Evolutionary conservation across 2,888 invertebrate genomes (phyloP).

Genomic region (Stictocephala bisonia): DNA sequence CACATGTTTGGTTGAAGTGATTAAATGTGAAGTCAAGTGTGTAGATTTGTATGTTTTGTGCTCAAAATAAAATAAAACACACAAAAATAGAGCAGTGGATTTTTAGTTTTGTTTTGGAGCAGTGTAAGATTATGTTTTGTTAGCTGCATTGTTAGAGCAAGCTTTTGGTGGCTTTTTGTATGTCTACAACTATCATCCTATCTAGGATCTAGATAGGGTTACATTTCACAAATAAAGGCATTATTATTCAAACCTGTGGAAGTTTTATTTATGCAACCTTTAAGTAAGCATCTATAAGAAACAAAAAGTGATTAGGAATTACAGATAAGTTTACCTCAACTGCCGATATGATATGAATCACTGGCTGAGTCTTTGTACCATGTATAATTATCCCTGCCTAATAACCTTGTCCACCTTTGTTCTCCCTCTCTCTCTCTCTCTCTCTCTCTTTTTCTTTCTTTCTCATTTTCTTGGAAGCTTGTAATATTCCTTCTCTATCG

Average conservation of each 20-base stretch:
- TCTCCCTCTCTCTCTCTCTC: no score
- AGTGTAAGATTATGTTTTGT: constrained; percentile 21
- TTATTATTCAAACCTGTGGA: constrained; percentile 44
- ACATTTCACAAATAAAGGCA: constrained; percentile 46
- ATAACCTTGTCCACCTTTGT: no score
- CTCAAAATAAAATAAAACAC: constrained; percentile 25
- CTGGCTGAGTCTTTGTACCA: no score
- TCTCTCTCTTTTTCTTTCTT: no score
- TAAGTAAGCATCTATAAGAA: no score
- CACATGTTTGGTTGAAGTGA: constrained; percentile 15
- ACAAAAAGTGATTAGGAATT: no score
- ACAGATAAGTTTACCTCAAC: no score
- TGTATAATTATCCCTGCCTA: no score
- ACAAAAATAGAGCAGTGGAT: not conserved
- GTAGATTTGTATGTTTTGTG: constrained; percentile 7
- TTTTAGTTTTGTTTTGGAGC: constrained; percentile 16
- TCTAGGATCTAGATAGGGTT: constrained; percentile 32
- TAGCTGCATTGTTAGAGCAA: constrained; percentile 15
- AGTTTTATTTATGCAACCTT: no score
- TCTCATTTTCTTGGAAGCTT: no score
- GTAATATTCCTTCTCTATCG: no score
- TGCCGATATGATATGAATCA: no score
- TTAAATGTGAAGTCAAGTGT: constrained; percentile 18
- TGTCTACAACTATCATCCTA: constrained; percentile 42
- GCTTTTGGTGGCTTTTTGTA: constrained; percentile 47